phyloP scores from a whole-genome alignment of 2,797 vertebrate genomes.

The Calcarius lapponicus region DNA sequence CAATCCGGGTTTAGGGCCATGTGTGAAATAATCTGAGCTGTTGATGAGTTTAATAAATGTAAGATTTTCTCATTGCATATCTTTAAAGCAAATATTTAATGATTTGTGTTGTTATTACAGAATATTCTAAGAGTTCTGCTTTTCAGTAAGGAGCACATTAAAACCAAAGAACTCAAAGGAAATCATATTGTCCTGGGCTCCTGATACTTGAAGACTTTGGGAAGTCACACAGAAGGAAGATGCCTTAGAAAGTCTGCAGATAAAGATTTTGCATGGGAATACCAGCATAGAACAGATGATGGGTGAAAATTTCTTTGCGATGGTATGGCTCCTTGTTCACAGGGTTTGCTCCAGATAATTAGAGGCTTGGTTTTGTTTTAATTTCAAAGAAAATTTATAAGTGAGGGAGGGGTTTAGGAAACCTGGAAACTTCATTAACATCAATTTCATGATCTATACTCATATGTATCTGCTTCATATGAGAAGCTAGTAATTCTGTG shows the following conservation, averaged over 20 bases:
- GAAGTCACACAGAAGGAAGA: neutral
- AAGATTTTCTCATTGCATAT: neutral
- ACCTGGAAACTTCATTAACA: neutral
- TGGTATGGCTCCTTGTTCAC: neutral
- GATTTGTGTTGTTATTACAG: neutral
- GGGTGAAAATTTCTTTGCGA: neutral
- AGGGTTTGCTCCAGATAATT: neutral
- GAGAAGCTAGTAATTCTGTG: neutral
- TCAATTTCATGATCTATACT: neutral
- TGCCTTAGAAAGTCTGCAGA: neutral
- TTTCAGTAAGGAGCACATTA: neutral
- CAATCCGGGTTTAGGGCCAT: neutral
- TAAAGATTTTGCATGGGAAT: neutral
- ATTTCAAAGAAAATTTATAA: neutral
- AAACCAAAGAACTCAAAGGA: neutral
- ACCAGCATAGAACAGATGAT: neutral
- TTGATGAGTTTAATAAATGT: neutral
- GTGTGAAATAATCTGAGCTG: neutral
- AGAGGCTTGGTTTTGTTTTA: neutral
- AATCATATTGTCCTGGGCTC: neutral
- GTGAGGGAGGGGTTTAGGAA: neutral
- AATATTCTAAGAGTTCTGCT: neutral
- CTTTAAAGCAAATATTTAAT: neutral
- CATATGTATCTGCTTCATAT: neutral
- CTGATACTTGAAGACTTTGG: neutral